Evolutionary conservation across 2,113 vertebrate species (phyloP), one percentile per base, ranked within the genome.

Genomic region (Manacus vitellinus): DNA sequence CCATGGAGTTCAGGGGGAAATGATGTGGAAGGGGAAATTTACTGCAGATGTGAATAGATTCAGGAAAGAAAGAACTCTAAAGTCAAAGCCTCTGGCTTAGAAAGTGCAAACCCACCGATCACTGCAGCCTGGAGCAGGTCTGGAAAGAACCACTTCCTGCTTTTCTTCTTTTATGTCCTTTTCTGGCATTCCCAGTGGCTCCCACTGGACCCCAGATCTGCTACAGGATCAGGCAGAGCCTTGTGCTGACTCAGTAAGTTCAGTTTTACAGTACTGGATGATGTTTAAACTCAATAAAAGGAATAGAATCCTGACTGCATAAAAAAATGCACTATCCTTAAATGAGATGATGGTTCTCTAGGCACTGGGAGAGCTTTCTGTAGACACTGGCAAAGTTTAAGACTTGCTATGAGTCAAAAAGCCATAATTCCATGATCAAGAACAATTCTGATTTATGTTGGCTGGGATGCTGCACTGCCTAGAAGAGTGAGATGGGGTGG

Each of bases 291-390:
- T 85, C 35, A 58, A 16, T 13, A 54, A 33, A 76, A 73, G 55
- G 21, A 35, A 54, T 1, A 30, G 23, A 65, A 75, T 51, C 33
- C 39, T 1, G 2, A 65, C 0, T 30, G n/a, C 47, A 47, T 39
- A 28, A 14, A 56, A 28, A 85, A 85, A 63, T 54, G 24, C 49
- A 43, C n/a, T 43, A 67, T 54, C 54, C 59, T 73, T 35, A 65
- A 62, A 52, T 28, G 39, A 71, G 74, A 33, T 33, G 21, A n/a
- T 4, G n/a, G 56, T 21, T 59, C 51, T 65, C 4, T 7, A 30
- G 66, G 44, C 33, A 59, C 12, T 39, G 43, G 24, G 20, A 79
- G 20, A 52, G 56, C 70, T 56, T 71, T 62, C 88, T 70, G 61
- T 33, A 24, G 33, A 15, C 6, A 7, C 9, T 20, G 12, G 28